Evolutionary conservation across 2,797 vertebrate genomes (phyloP), one percentile per base, ranked within the genome.

Genomic region (Aphelocoma californica): DNA sequence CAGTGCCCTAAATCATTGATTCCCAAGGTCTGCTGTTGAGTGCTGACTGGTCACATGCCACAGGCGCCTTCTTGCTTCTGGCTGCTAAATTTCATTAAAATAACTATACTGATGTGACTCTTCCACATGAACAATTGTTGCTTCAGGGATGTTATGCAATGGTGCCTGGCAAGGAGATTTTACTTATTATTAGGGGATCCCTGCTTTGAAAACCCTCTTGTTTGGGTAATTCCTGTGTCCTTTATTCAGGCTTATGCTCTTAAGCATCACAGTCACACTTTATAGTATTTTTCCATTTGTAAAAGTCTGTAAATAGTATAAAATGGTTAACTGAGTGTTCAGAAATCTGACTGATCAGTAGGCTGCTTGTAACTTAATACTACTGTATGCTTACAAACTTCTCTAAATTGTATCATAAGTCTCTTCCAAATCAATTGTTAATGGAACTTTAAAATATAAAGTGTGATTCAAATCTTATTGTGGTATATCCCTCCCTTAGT

Each of bases 1-100:
- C 51, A 54, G 61, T 92, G 92, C 64, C 73, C 80, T 89, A 78
- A 91, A 92, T 95, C 42, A 72, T 57, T 56, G 84, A 85, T 96
- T 97, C 80, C 81, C 74, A 80, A 94, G 81, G 66, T 91, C 70
- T 88, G 51, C 57, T 93, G 48, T 83, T 56, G 72, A 87, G 77
- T 79, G 79, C 69, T 96, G 83, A 50, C 79, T 95, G 57, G 57
- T 95, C 93, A 80, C 28, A 51, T 91, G 93, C 88, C 45, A 74
- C 53, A 70, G 70, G 69, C 44, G 0, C 73, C 70, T 95, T 86
- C 72, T 90, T 88, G 78, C 87, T 95, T 54, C 88, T 92, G 85
- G 80, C 92, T 96, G 90, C 80, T 96, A 70, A 90, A 88, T 93
- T 95, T 95, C 87, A 94, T 96, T 96, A 92, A 92, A 96, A 81